These are phyloP conservation scores for Dromius quadrimaculatus DNA, from an alignment of 2,888 invertebrate species.

Conservation along the genomic window DNA sequence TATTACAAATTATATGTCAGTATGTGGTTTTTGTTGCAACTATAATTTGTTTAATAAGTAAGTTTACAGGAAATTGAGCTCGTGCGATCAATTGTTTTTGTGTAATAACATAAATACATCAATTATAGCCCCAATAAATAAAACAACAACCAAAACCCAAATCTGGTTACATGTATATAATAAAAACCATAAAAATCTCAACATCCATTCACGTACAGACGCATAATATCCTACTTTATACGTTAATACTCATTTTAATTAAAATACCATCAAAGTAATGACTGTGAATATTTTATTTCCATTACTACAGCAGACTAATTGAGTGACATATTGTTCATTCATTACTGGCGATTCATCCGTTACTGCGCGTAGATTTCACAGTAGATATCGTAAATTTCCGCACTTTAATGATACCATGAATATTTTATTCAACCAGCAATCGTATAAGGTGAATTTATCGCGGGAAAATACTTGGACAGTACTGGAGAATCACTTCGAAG, in stretches of 20 bases:
- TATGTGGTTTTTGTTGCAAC: too few species aligned
- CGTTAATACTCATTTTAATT: constrained; percentile 27
- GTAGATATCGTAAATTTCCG: constrained; percentile 24
- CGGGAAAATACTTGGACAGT: too few species aligned
- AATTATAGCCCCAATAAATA: too few species aligned
- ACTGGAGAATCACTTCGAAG: too few species aligned
- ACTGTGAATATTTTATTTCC: constrained; percentile 5
- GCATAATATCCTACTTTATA: constrained; percentile 18
- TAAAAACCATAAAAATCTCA: not conserved
- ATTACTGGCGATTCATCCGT: not conserved
- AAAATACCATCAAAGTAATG: constrained; percentile 26
- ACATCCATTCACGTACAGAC: not conserved
- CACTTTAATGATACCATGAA: constrained; percentile 22
- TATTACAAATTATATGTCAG: too few species aligned
- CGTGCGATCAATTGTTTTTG: not conserved
- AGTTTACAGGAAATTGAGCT: too few species aligned
- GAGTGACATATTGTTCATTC: constrained; percentile 38
- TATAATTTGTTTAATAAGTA: too few species aligned
- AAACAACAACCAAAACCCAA: too few species aligned
- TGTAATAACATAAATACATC: too few species aligned
- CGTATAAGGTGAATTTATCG: too few species aligned
- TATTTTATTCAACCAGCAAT: constrained; percentile 12
- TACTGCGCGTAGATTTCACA: constrained; percentile 9
- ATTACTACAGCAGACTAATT: constrained; percentile 7
- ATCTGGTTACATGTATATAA: too few species aligned